Evolutionary conservation across 2,888 invertebrate species (phyloP).

Genomic region (Diaphora mendica): DNA sequence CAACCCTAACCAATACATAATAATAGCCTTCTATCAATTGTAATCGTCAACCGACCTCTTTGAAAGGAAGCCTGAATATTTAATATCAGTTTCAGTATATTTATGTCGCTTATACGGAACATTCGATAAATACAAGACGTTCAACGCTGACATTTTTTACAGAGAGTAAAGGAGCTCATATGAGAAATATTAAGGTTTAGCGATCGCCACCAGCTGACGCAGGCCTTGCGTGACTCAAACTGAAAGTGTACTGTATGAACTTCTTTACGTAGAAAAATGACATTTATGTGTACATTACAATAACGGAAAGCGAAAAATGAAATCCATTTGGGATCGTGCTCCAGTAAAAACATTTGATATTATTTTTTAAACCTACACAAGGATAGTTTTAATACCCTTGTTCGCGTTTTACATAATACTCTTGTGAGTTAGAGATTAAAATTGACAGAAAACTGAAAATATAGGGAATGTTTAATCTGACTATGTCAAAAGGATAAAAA

Average conservation of each 20-base stretch:
- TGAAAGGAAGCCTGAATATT: conserved; percentile 46
- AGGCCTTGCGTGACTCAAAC: conserved; percentile 68
- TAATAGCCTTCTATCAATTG: conserved; percentile 24
- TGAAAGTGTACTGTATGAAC: conserved; percentile 65
- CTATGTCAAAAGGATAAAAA: not conserved
- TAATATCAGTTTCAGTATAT: conserved; percentile 50
- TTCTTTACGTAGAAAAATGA: conserved; percentile 61
- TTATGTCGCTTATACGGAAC: conserved; percentile 53
- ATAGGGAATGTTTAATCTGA: not conserved
- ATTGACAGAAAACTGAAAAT: not conserved
- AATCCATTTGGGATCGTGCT: not conserved
- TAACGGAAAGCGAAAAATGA: conserved; percentile 20
- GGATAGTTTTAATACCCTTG: conserved; percentile 1
- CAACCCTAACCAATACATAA: conserved; percentile 1
- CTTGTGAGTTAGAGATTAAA: not conserved
- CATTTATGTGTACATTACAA: conserved; percentile 51
- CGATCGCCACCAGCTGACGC: conserved; percentile 80
- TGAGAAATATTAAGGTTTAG: conserved; percentile 80
- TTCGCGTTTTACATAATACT: not conserved
- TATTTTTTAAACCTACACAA: not conserved
- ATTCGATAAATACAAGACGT: conserved; percentile 43
- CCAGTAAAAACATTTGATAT: conserved; percentile 3
- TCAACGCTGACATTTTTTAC: conserved; percentile 61
- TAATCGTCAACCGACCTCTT: conserved; percentile 24
- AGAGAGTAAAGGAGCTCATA: conserved; percentile 65